Evolutionary conservation across 2,113 vertebrate genomes (phyloP), one percentile per base, ranked within the genome.

Genomic region (Sisor rabdophorus): DNA sequence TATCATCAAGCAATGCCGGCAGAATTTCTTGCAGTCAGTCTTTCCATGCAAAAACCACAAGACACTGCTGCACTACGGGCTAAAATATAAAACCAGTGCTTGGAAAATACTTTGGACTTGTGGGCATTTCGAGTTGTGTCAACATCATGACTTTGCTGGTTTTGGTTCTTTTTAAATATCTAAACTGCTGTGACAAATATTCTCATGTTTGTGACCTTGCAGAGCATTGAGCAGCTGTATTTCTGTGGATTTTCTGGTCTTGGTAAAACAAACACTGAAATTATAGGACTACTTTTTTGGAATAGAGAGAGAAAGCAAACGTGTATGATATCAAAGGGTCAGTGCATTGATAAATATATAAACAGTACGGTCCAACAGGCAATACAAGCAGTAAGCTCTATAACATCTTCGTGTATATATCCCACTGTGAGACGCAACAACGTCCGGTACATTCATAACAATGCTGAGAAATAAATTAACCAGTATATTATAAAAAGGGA

Each of bases 31-130:
- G 53, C 73, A 77, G 77, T 87, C 87, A 87, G 52, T 76, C 82
- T 87, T 87, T 89, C 86, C 88, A 86, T 79, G 68, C 15, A 75
- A 77, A 80, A 81, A 81, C 74, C 85, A 71, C 86, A 83, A 77
- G 81, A 85, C 84, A 83, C 74, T 64, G 48, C 75, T 74, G 54
- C 67, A 28, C 32, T 24, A 20, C 13, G 19, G 48, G 20, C 30
- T 26, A 40, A 55, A 47, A 22, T 48, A 60, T n/a, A 73, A 69
- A 73, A 68, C 11, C 69, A 61, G 80, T 8, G n/a, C 50, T 56
- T 61, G 68, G 54, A 67, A 81, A 68, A 60, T 52, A 61, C 58
- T 63, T 75, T 36, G 53, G 50, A 67, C 73, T 55, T 8, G 30
- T 40, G 48, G 30, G 32, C 52, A 76, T 19, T 50, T 69, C 22